Base-by-base conservation (phyloP, 2,888 invertebrate species). In the Trissonchulus latispiculum region DNA sequence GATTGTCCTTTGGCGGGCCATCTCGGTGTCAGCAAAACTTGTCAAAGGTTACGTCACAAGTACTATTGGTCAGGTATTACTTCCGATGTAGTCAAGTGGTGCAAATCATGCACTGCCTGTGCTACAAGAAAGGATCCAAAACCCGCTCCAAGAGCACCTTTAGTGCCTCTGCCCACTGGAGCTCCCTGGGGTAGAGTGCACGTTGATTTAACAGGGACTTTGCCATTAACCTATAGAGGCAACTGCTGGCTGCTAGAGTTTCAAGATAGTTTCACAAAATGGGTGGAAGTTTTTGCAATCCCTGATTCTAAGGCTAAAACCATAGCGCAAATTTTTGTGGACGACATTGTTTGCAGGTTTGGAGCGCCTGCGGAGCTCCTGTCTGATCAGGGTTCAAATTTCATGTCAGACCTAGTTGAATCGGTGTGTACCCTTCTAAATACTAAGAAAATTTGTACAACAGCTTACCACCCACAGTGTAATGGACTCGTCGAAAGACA, bases 231-330 rank as follows among this genome's bases (percentile, higher is more conserved):
- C 8, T 28, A 64, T 64, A 64, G 28, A 18, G 64, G 33, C 18
- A 64, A 64, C 28, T 31, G 33, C 18, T 64, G 64, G 64, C 64
- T 64, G 15, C 33, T 64, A 64, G 64, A 64, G 28, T 64, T 64
- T 64, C 64, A 64, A 33, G 64, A 33, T n/a, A 33, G 31, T 31
- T 64, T 64, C 33, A 64, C 64, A 28, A 64, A 64, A 64, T 64
- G 64, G 29, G 15, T 33, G 8, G 64, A 64, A 33, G 28, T 33
- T 31, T 64, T 64, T 33, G 15, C 64, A 18, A 8, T 64, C 31
- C 64, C 64, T 64, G 28, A 64, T 33, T 8, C 64, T 18, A 64
- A 64, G 28, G 18, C 8, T 64, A 15, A 64, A 64, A 64, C 64
- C 18, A 64, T 64, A 3, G 64, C 64, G 8, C 29, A n/a, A 64